Evolutionary conservation across 2,888 invertebrate species (phyloP).

Genomic region (Acleris holmiana): DNA sequence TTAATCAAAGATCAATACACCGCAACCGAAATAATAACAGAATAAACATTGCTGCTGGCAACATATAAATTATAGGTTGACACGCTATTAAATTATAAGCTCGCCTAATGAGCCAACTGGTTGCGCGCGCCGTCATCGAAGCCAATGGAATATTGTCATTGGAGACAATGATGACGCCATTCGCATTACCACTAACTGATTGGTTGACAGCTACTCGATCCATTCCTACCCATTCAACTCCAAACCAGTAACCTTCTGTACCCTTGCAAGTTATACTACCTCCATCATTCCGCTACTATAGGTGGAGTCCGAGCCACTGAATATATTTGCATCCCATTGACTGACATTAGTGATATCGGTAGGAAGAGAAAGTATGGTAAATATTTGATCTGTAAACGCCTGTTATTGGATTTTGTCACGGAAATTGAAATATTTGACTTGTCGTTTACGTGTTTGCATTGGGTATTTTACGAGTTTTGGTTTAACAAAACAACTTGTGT

Average conservation of each 20-base stretch:
- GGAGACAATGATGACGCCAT: slow-evolving; percentile 35
- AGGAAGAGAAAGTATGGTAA: slow-evolving; percentile 42
- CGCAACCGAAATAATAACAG: slow-evolving; percentile 27
- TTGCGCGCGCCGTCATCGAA: slow-evolving; percentile 22
- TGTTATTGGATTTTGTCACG: slow-evolving; percentile 35
- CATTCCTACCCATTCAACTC: slow-evolving; percentile 34
- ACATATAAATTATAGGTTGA: slow-evolving; percentile 34
- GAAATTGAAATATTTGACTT: slow-evolving; percentile 35
- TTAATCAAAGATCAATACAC: slow-evolving; percentile 15
- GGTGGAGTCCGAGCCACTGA: slow-evolving; percentile 32
- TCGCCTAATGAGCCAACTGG: slow-evolving; percentile 38
- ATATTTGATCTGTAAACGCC: slow-evolving; percentile 35
- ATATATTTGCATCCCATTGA: slow-evolving; percentile 44
- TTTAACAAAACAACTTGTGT: slow-evolving; percentile 29
- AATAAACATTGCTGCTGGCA: slow-evolving; percentile 36
- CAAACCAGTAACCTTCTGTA: slow-evolving; percentile 25
- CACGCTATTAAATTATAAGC: slow-evolving; percentile 40
- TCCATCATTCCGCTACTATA: slow-evolving; percentile 18
- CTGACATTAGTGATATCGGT: slow-evolving; percentile 39
- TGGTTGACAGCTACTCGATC: slow-evolving; percentile 35
- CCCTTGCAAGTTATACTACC: slow-evolving; percentile 7
- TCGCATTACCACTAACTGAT: slow-evolving; percentile 30
- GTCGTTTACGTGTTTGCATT: slow-evolving; percentile 28
- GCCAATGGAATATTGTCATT: slow-evolving; percentile 38
- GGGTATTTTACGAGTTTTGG: slow-evolving; percentile 30